Percentiles rank a stretch among this genome's conserved stretches.
Evolutionary conservation across 2,113 vertebrate species (phyloP).

Genomic region (Felis chaus): DNA sequence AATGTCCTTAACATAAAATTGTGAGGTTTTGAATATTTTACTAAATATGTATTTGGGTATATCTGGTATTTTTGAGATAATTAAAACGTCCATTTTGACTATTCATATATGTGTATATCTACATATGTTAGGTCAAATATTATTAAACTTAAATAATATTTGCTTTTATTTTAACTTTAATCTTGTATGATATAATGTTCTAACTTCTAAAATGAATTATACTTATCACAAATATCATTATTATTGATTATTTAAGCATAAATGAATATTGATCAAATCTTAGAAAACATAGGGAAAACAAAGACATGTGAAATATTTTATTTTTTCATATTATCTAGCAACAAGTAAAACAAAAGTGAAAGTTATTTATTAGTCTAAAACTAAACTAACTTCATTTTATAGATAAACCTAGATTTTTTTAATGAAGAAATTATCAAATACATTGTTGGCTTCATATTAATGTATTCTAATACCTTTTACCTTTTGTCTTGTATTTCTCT

Average conservation of each 20-base stretch:
- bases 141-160: not conserved
- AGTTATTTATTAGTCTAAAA: not conserved
- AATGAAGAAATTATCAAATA: not conserved
- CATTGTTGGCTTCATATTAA: not conserved
- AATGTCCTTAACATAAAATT: constrained; percentile 52
- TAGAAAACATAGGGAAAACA: not conserved
- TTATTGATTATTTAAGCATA: not conserved
- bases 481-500: not conserved
- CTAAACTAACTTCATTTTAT: not conserved
- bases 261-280: not conserved
- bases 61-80: not conserved
- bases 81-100: not conserved
- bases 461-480: not conserved
- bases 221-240: not conserved
- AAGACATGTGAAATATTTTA: not conserved
- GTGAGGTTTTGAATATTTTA: constrained; percentile 39
- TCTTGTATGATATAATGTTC: not conserved
- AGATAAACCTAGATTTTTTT: not conserved
- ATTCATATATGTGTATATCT: not conserved
- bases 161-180: not conserved
- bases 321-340: not conserved
- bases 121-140: not conserved
- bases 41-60: not conserved
- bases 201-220: not conserved
- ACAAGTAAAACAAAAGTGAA: not conserved